These are phyloP conservation scores for Tragelaphus scriptus DNA, from an alignment of 2,113 vertebrate species.

Conservation along the genomic window DNA sequence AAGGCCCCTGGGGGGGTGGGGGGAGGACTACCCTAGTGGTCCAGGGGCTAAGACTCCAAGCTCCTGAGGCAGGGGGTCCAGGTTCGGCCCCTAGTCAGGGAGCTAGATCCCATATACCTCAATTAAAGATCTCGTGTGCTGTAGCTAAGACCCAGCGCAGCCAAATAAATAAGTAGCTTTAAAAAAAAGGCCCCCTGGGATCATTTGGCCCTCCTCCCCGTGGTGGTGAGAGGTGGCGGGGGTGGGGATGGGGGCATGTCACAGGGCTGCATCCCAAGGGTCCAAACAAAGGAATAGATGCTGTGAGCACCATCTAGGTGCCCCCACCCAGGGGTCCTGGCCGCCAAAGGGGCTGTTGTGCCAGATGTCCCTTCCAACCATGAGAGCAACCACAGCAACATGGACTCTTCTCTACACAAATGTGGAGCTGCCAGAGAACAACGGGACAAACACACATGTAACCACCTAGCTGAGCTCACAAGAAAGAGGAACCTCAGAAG, in stretches of 20 bases:
- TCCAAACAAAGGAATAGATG: background rate
- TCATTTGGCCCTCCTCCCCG: rapidly evolving
- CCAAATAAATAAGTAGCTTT: background rate
- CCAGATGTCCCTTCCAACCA: background rate
- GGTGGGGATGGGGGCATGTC: no score
- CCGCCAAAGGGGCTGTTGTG: background rate
- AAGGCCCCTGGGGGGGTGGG: background rate
- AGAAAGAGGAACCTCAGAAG: background rate
- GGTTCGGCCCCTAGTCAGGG: background rate
- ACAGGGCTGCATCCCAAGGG: rapidly evolving
- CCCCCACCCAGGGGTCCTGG: rapidly evolving
- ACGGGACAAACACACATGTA: background rate
- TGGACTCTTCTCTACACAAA: background rate
- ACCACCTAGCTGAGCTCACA: background rate
- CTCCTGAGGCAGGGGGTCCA: background rate
- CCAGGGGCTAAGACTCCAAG: background rate
- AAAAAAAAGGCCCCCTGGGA: background rate
- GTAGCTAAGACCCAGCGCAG: background rate
- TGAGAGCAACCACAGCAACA: rapidly evolving
- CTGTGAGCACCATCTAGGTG: rapidly evolving
- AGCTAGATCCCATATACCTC: background rate
- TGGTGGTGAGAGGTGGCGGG: background rate
- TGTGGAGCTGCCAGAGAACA: background rate
- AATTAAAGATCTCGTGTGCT: background rate
- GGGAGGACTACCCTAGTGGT: background rate